phyloP scores from a whole-genome alignment of 2,113 vertebrate genomes.

The Poeciliopsis turrubarensis region DNA sequence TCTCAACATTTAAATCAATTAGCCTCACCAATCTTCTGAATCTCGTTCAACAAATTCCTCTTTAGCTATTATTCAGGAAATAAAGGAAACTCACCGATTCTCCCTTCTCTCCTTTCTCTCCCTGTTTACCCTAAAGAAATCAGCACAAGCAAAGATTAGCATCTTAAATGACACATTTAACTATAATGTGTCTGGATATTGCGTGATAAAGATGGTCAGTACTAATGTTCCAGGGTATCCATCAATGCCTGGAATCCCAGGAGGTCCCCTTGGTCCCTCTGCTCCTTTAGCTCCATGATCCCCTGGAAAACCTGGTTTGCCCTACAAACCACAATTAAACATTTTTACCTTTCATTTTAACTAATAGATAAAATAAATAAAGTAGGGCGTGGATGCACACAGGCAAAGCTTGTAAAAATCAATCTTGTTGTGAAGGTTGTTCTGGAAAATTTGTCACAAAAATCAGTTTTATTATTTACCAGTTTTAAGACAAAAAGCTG shows the following conservation, averaged over 20 bases:
- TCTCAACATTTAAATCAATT: too few species aligned
- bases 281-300: conserved; percentile 74
- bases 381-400: neutral
- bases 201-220: neutral
- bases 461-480: neutral
- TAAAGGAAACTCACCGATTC: conserved; percentile 79
- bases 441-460: neutral
- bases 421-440: neutral
- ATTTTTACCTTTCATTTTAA: neutral
- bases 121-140: conserved; percentile 83
- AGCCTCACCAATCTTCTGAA: neutral
- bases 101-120: conserved; percentile 83
- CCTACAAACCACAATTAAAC: conserved; percentile 50
- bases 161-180: neutral
- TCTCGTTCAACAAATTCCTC: neutral
- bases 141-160: conserved; percentile 4
- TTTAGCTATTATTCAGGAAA: too few species aligned
- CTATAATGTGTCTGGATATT: neutral
- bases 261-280: conserved; percentile 76
- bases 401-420: too few species aligned
- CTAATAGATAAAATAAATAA: neutral
- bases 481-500: too few species aligned
- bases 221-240: conserved; percentile 84
- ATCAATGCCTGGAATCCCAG: conserved; percentile 84
- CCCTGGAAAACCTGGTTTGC: conserved; percentile 74